A percentile compares a stretch with the other conserved stretches of the same genome.
Conservation (phyloP, 2,888 invertebrate genomes). For the Ptilodon capucinus region DNA sequence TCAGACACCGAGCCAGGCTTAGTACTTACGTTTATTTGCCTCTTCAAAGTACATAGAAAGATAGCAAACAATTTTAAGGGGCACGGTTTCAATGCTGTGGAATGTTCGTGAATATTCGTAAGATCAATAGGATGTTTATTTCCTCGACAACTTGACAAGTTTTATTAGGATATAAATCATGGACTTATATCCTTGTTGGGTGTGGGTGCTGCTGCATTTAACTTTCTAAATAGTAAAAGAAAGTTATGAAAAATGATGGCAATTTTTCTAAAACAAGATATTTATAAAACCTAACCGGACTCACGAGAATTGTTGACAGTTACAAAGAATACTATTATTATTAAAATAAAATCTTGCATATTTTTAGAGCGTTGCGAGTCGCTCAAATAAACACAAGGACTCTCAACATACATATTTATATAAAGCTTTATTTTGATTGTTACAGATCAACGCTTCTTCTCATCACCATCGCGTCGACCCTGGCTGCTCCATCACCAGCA, state of each 20-base stretch:
- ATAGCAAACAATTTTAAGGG: constrained; percentile 28
- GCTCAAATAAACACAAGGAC: too few species aligned
- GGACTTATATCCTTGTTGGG: background rate
- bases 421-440: too few species aligned
- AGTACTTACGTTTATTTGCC: constrained; percentile 20
- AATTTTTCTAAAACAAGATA: background rate
- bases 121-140: constrained; percentile 6
- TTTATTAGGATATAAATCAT: background rate
- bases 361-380: too few species aligned
- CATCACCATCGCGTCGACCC: constrained; percentile 48
- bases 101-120: constrained; percentile 18
- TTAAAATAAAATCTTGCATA: too few species aligned
- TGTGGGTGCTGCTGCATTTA: background rate
- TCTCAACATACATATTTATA: too few species aligned
- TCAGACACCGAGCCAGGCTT: constrained; percentile 31
- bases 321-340: too few species aligned
- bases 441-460: constrained; percentile 63
- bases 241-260: background rate
- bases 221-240: background rate
- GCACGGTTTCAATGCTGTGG: too few species aligned
- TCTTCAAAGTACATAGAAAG: constrained; percentile 14
- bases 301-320: too few species aligned
- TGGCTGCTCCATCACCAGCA: constrained; percentile 49
- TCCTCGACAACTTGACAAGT: background rate
- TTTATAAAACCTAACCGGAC: background rate